Evolutionary conservation across 37 sponge, comb jelly and placozoan species (phyloP), one percentile per base, ranked within the genome.

Genomic region (Beroe ovata): DNA sequence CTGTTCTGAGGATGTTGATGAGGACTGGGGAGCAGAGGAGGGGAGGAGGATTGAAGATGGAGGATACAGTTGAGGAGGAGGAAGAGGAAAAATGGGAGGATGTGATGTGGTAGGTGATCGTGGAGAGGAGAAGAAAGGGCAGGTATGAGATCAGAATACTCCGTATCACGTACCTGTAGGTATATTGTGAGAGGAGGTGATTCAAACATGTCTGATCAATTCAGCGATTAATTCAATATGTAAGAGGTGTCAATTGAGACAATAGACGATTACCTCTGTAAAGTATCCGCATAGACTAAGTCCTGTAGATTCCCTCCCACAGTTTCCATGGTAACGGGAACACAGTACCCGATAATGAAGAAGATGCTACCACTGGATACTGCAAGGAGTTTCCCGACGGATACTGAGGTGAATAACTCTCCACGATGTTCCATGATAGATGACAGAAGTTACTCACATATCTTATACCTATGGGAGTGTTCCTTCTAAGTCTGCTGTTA

Each of bases 101-200:
- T 3, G 26, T 38, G 84, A 35, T 4, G 84, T 77, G 84, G 84
- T 39, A 77, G 84, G 84, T 22, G 8, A 77, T 23, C 26, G 54
- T 39, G 22, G 54, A 42, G 84, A 77, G 84, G 22, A 77, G 84
- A 11, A 77, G 47, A 3, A 77, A 36, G 22, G 84, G 84, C 25
- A 77, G 54, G 84, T 77, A 77, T 18, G 33, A 25, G 26, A 77
- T 36, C 41, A 77, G 47, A 8, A 42, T 35, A 40, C 84, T 42
- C 41, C 84, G 39, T 77, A 77, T 42, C 84, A 42, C 41, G 47
- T 77, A 77, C 47, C 84, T 77, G 84, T 25, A 40, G 38, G 11
- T 28, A 28, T n/a, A n/a, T n/a, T n/a, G n/a, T n/a, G n/a, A n/a
- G n/a, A n/a, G n/a, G n/a, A n/a, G n/a, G n/a, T n/a, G n/a, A n/a